Conservation (phyloP, 2,797 vertebrate species). For the Catharus ustulatus region DNA sequence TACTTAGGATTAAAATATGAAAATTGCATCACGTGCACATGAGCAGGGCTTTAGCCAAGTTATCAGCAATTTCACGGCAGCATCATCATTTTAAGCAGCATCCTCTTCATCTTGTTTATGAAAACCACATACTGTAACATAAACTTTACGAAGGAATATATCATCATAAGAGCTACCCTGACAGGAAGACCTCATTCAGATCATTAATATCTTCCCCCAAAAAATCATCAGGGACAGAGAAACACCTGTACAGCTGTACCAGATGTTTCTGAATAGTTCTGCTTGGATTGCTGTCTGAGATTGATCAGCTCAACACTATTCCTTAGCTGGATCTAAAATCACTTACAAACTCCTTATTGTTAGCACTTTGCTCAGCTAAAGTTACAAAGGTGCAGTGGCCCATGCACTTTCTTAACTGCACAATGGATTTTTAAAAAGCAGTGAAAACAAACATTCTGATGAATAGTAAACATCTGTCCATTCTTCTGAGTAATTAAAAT, state of each 20-base stretch:
- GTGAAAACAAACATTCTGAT: not conserved
- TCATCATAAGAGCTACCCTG: conserved; percentile 27
- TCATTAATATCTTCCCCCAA: conserved; percentile 31
- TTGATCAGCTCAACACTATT: not conserved
- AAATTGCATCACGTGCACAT: conserved; percentile 72
- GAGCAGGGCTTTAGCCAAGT: conserved; percentile 67
- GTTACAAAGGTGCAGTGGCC: not conserved
- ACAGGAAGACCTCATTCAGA: conserved; percentile 28
- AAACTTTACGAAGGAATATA: conserved; percentile 59
- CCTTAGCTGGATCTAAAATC: not conserved
- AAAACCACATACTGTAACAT: conserved; percentile 53
- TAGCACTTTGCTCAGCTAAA: not conserved
- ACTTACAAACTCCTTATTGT: not conserved
- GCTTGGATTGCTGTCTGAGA: conserved; percentile 26
- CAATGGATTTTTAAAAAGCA: not conserved
- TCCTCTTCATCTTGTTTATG: conserved; percentile 69
- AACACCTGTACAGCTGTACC: conserved; percentile 58
- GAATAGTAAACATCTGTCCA: not conserved
- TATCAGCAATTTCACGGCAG: conserved; percentile 62
- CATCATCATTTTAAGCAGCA: conserved; percentile 50
- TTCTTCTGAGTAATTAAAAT: not conserved
- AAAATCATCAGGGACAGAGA: conserved; percentile 42
- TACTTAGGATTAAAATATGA: conserved; percentile 83
- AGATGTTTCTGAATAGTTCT: conserved; percentile 58
- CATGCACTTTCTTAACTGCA: not conserved